Base-by-base conservation (phyloP, 1,140 invertebrate genomes). In the Stratiolaelaps scimitus region DNA sequence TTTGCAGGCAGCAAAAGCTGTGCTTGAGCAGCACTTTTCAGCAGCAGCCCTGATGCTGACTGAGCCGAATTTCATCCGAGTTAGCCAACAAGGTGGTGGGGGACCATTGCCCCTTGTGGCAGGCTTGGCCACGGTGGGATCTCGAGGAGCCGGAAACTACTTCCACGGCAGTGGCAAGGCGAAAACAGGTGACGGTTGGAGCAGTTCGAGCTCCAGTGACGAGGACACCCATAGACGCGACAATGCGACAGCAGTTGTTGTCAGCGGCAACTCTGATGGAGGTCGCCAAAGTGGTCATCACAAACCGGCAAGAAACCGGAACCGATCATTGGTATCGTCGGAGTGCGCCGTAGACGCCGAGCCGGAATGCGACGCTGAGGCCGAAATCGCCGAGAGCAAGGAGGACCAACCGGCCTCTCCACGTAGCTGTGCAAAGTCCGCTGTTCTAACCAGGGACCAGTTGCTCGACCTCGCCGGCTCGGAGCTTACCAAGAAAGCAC, bases 11-110 rank as follows among this genome's bases (percentile, higher is more conserved):
- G 87, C 87, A 56, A 89, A 89, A 78, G 77, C 89, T 69, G 84
- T 89, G 64, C 76, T 91, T 69, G 87, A 89, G 72, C 86, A 89
- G 75, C 86, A 87, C 75, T 90, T 90, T 74, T 77, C 80, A 64
- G 80, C 81, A 23, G 80, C 82, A 70, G 73, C 77, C 34, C 77
- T 82, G 46, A 48, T 65, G 20, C 26, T 60, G 15, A 60, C 53
- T 6, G 53, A 60, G 15, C 53, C 53, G 2, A 60, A 60, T 34
- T 60, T 60, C 53, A 60, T 60, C 15, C 53, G 53, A 60, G 53
- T 60, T 26, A 29, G 26, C 2, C 53, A n/a, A 23, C 53, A 60
- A 60, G 53, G 53, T 17, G 34, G 34, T 6, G 34, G 34, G 34
- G 34, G 34, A 6, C 34, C 4, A 40, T 40, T 40, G 34, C 34